phyloP scores from a whole-genome alignment of 2,797 vertebrate species.

The Onychomys torridus region DNA sequence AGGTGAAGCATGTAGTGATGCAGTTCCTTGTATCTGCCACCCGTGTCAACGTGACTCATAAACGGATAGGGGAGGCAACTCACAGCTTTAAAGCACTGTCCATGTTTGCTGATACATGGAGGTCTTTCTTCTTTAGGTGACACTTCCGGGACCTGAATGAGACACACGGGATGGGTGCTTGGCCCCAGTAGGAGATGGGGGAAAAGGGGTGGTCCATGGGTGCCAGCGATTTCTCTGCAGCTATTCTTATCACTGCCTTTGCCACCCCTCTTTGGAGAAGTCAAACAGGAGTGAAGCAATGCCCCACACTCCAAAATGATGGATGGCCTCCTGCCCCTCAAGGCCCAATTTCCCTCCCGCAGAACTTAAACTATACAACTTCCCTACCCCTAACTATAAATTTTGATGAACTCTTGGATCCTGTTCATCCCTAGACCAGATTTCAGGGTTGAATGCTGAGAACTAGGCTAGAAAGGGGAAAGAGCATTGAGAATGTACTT shows the following conservation, averaged over 20 bases:
- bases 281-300: neutral
- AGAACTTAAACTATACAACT: neutral
- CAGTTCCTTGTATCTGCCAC: neutral
- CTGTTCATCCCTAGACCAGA: neutral
- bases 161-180: neutral
- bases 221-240: too few species aligned
- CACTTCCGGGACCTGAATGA: neutral
- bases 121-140: neutral
- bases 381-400: neutral
- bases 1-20: neutral
- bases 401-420: neutral
- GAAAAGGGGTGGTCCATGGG: neutral
- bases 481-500: neutral
- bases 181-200: neutral
- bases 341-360: neutral
- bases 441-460: neutral
- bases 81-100: neutral
- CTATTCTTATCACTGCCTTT: too few species aligned
- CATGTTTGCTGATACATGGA: neutral
- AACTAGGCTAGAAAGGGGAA: rapidly evolving
- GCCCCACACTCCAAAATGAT: too few species aligned
- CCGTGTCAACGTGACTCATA: neutral
- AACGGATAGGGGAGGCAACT: neutral
- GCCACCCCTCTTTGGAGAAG: neutral
- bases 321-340: neutral